Evolutionary conservation across 2,797 vertebrate species (phyloP).

Genomic region (Sorex maritimensis): DNA sequence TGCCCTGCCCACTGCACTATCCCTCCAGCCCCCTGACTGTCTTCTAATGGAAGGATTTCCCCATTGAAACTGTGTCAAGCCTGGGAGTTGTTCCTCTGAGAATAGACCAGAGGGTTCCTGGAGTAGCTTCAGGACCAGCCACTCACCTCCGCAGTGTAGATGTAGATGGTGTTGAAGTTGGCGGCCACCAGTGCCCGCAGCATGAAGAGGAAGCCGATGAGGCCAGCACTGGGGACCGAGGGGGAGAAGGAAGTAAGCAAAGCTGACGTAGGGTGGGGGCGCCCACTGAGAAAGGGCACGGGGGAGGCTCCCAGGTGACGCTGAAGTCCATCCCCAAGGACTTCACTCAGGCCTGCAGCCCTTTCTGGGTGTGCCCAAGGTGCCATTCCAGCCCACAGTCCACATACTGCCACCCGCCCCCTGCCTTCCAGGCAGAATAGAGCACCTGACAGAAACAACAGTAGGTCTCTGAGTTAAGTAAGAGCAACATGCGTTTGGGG

Average conservation of each 20-base stretch:
- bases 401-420: no score
- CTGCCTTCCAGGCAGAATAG: not conserved
- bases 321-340: not conserved
- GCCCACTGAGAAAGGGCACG: accelerated
- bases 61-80: no score
- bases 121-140: accelerated
- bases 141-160: conserved; percentile 98
- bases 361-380: not conserved
- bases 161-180: conserved; percentile 97
- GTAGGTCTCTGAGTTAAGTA: no score
- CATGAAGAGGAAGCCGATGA: conserved; percentile 94
- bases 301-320: not conserved
- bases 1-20: no score
- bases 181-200: conserved; percentile 96
- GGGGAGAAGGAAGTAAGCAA: not conserved
- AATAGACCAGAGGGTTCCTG: no score
- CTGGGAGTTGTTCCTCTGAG: no score
- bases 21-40: no score
- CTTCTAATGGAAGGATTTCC: no score
- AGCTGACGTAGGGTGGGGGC: accelerated
- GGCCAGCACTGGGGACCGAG: conserved; percentile 90
- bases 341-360: not conserved
- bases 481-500: no score
- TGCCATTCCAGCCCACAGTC: not conserved
- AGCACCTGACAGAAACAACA: not conserved